Evolutionary conservation across 2,797 vertebrate genomes (phyloP), one percentile per base, ranked within the genome.

Genomic region (Ptychobarbus kaznakovi): DNA sequence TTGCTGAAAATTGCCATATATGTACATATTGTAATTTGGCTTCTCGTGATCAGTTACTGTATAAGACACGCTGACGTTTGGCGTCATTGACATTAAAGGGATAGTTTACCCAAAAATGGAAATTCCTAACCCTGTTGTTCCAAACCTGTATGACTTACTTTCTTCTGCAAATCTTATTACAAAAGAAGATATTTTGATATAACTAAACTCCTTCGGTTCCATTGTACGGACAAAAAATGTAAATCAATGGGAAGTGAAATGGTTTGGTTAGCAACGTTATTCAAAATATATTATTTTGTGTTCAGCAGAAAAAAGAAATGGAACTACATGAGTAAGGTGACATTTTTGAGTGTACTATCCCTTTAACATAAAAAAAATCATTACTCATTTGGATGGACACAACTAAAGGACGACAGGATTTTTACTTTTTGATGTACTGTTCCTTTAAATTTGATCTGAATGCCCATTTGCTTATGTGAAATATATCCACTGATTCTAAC

Each of bases 391-490:
- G n/a, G 7, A 61, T 42, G 7, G 35, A 61, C 53, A 11, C 35
- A 16, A 61, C 6, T 46, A 49, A 65, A 79, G 18, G 10, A 46
- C 10, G 22, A 77, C 22, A 56, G 44, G 8, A 61, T 40, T 2
- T 61, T 10, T 35, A 6, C 25, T 46, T 49, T 68, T 49, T 44
- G 42, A 44, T 80, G 42, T 66, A 51, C 63, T 68, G 18, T 68
- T 66, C 7, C 18, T 80, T 66, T 68, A 35, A 81, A 76, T 76
- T 76, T 66, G 42, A 66, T 20, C 11, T 51, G 9, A 66, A 51
- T 75, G 42, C 5, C 28, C 49, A 22, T 20, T 81, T 76, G 13
- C 32, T n/a, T 10, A 76, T 51, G 32, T 77, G 73, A 83, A 68
- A 42, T 25, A 76, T 53, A 6, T 78, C 40, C 40, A 46, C 16